Percentiles rank a stretch among this genome's conserved stretches.
These are phyloP conservation scores for Laspeyria flexula DNA, from an alignment of 2,888 invertebrate species.

Conservation along the genomic window DNA sequence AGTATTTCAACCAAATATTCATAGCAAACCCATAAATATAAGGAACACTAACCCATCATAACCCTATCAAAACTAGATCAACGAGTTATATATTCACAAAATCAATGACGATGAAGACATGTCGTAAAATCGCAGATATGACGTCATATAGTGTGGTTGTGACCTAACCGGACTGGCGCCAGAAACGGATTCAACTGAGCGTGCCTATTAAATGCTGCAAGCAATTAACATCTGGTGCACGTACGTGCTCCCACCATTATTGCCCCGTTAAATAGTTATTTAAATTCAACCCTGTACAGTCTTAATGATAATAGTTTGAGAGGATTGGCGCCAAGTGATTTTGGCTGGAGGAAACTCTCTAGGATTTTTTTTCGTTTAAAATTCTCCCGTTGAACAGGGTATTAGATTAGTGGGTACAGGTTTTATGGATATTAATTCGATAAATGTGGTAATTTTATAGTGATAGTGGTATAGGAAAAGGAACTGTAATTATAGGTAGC, in stretches of 20 bases:
- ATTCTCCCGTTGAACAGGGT: slow-evolving; percentile 13
- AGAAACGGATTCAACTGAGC: slow-evolving; percentile 42
- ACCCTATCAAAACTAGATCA: slow-evolving; percentile 1
- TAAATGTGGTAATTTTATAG: not conserved
- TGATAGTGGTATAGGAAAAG: not conserved
- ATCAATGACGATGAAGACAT: slow-evolving; percentile 26
- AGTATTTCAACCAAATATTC: too few relatives aligned
- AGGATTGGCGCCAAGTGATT: slow-evolving; percentile 53
- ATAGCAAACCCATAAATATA: too few relatives aligned
- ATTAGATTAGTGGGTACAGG: not conserved
- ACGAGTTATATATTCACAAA: slow-evolving; percentile 9
- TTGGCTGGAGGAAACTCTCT: slow-evolving; percentile 22
- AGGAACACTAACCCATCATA: not conserved
- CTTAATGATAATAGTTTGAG: slow-evolving; percentile 50
- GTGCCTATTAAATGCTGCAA: slow-evolving; percentile 70
- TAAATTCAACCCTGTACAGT: slow-evolving; percentile 64
- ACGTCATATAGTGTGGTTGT: slow-evolving; percentile 33
- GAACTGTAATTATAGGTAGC: not conserved
- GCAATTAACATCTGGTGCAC: slow-evolving; percentile 75
- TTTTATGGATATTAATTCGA: not conserved
- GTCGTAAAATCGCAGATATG: slow-evolving; percentile 34
- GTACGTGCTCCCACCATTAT: slow-evolving; percentile 60
- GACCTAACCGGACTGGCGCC: slow-evolving; percentile 40
- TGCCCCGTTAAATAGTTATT: slow-evolving; percentile 75
- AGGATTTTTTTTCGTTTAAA: slow-evolving; percentile 30